Percentiles rank a stretch among this genome's conserved stretches.
phyloP scores from a whole-genome alignment of 2,888 invertebrate genomes.

The Zhuqinia jingwanae region DNA sequence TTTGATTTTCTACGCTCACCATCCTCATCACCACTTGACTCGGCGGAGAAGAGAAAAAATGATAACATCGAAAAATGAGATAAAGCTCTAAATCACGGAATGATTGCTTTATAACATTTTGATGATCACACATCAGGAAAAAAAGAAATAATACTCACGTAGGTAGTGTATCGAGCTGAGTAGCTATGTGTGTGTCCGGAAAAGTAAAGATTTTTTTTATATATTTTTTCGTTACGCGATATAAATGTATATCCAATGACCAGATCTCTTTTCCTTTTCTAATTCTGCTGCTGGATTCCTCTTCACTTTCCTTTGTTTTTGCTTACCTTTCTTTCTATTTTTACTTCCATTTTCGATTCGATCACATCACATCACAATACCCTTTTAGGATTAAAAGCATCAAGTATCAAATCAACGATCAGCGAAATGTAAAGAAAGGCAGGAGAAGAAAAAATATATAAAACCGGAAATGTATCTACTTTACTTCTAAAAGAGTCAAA shows the following conservation, averaged over 20 bases:
- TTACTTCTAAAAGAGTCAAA: background rate
- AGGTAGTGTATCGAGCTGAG: too few relatives aligned
- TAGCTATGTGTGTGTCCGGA: too few relatives aligned
- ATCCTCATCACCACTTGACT: background rate
- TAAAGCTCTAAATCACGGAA: slow-evolving; percentile 65
- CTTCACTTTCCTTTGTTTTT: slow-evolving; percentile 42
- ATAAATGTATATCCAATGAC: slow-evolving; percentile 22
- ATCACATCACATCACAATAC: background rate
- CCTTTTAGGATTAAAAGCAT: slow-evolving; percentile 45
- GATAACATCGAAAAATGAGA: slow-evolving; percentile 63
- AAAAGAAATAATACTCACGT: background rate
- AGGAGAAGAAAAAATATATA: slow-evolving; percentile 30
- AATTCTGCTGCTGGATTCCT: slow-evolving; percentile 20
- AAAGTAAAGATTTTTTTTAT: too few relatives aligned
- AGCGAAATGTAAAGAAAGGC: background rate
- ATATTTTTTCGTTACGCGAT: too few relatives aligned
- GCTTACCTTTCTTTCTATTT: slow-evolving; percentile 34
- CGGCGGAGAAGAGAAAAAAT: slow-evolving; percentile 35
- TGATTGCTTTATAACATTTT: slow-evolving; percentile 68
- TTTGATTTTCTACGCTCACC: background rate
- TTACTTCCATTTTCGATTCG: slow-evolving; percentile 11
- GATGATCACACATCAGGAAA: slow-evolving; percentile 47
- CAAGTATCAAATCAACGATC: slow-evolving; percentile 39
- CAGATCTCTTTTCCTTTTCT: background rate
- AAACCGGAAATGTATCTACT: background rate